Conservation (phyloP, 2,888 invertebrate genomes). For the Cryptocephalus moraei region DNA sequence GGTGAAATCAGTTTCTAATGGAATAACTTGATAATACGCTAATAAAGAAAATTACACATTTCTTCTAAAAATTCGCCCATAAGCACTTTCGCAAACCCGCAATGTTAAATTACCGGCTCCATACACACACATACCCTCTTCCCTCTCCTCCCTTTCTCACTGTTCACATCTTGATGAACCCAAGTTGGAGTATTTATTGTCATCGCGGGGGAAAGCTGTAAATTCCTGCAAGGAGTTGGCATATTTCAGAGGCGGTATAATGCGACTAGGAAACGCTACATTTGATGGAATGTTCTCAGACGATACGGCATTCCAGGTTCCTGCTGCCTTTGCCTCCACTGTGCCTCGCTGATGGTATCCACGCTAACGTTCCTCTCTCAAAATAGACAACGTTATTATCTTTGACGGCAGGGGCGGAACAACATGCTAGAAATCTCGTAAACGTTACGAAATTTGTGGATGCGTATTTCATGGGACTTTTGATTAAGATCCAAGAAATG, state of each 20-base stretch:
- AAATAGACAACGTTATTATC: conserved; percentile 36
- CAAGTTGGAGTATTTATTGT: conserved; percentile 23
- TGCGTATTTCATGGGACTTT: no score
- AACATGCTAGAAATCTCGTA: no score
- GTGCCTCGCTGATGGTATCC: no score
- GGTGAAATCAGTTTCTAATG: not conserved
- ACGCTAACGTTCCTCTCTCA: conserved; percentile 5
- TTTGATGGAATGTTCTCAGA: conserved; percentile 34
- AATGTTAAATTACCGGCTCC: no score
- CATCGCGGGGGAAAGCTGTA: conserved; percentile 24
- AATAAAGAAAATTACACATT: conserved; percentile 8
- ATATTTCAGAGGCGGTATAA: conserved; percentile 32
- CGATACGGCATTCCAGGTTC: conserved; percentile 30
- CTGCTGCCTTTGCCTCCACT: conserved; percentile 10
- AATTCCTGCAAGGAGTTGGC: conserved; percentile 34
- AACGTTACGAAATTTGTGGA: no score
- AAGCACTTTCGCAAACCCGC: no score
- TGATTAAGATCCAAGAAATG: no score
- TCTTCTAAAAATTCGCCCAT: no score
- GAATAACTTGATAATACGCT: conserved; percentile 4
- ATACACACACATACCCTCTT: no score
- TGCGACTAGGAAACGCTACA: conserved; percentile 31
- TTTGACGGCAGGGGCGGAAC: conserved; percentile 8
- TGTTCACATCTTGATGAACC: conserved; percentile 15
- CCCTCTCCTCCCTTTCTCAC: no score